Evolutionary conservation across 2,888 invertebrate genomes (phyloP).

Genomic region (Hyalella azteca): DNA sequence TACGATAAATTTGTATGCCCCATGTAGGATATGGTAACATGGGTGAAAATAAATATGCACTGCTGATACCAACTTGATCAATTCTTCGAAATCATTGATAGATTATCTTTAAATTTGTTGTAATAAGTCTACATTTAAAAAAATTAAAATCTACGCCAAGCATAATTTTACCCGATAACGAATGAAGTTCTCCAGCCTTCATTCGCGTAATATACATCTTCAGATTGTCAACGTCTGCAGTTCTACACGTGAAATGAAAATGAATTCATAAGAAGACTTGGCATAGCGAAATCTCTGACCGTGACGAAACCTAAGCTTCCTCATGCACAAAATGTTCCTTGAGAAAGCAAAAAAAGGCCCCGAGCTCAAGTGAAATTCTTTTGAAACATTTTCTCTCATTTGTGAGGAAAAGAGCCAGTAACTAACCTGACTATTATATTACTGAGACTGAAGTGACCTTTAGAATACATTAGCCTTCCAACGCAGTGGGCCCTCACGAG

Average conservation of each 20-base stretch:
- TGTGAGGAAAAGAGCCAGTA: background rate
- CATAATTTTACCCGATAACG: too few relatives aligned
- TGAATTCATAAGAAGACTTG: slow-evolving; percentile 7
- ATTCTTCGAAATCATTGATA: too few relatives aligned
- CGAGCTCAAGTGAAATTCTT: background rate
- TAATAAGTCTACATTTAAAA: too few relatives aligned
- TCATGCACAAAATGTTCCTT: slow-evolving; percentile 3
- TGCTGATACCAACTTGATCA: too few relatives aligned
- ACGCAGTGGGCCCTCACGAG: background rate
- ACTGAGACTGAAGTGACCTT: slow-evolving; percentile 1
- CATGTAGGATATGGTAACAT: too few relatives aligned
- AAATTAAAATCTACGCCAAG: too few relatives aligned
- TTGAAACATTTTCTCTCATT: slow-evolving; percentile 8
- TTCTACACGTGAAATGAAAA: background rate
- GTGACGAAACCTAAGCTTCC: slow-evolving; percentile 18
- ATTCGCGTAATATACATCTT: background rate
- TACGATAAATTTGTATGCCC: too few relatives aligned
- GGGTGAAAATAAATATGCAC: too few relatives aligned
- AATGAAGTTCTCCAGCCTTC: too few relatives aligned
- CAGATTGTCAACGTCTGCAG: background rate
- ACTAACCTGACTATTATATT: slow-evolving; percentile 19
- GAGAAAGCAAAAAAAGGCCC: background rate
- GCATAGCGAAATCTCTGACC: slow-evolving; percentile 15
- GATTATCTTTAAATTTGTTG: too few relatives aligned
- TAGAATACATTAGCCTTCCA: background rate